phyloP scores from a whole-genome alignment of 1,140 invertebrate genomes.

The Drosophila paulistorum region DNA sequence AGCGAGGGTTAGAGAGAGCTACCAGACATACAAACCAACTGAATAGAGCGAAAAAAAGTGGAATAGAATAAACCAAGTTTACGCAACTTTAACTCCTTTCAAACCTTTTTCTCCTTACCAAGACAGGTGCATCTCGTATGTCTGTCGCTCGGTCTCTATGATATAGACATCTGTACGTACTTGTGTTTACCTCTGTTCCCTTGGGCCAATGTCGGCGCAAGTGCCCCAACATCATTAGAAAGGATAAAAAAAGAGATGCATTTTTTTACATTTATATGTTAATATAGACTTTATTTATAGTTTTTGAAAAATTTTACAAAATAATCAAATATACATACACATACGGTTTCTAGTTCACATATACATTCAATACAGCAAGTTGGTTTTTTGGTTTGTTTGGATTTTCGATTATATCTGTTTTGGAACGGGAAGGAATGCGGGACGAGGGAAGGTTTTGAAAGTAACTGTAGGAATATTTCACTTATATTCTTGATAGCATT shows the following conservation, averaged over 20 bases:
- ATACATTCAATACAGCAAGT: conserved; percentile 80
- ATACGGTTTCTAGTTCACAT: conserved; percentile 80
- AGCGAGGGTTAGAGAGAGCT: background rate
- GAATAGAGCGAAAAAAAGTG: background rate
- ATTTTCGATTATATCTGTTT: conserved; percentile 50
- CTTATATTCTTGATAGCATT: conserved; percentile 40
- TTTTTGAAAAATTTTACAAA: conserved; percentile 82
- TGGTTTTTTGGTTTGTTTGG: conserved; percentile 21
- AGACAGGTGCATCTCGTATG: background rate
- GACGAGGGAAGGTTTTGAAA: background rate
- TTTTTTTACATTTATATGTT: conserved; percentile 75
- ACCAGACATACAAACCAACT: conserved; percentile 27
- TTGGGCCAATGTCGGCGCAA: background rate
- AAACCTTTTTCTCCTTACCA: background rate
- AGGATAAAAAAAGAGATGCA: background rate
- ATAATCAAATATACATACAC: conserved; percentile 81
- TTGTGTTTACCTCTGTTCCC: background rate
- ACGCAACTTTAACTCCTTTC: conserved; percentile 34
- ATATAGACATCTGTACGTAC: background rate
- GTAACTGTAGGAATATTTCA: background rate
- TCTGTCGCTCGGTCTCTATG: background rate
- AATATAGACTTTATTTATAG: conserved; percentile 82
- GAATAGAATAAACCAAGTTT: conserved; percentile 63
- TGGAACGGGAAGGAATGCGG: background rate
- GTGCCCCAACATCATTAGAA: background rate